These are phyloP conservation scores for Varroa destructor DNA, from an alignment of 1,140 invertebrate species.

Conservation along the genomic window DNA sequence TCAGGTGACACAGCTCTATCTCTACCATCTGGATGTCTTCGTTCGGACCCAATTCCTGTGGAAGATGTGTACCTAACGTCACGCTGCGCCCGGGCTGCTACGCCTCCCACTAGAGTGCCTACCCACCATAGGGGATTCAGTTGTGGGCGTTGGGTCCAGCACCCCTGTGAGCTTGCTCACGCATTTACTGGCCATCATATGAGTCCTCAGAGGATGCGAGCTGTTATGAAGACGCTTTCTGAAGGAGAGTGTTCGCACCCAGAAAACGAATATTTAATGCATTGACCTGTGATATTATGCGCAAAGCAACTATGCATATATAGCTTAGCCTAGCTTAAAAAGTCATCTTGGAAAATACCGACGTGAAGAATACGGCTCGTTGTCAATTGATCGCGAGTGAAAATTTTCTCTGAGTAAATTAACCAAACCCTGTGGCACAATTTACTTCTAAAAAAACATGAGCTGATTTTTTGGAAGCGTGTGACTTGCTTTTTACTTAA, in stretches of 20 bases:
- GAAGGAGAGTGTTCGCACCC: not conserved
- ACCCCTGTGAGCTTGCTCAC: not conserved
- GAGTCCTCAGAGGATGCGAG: not conserved
- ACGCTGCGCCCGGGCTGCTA: not conserved
- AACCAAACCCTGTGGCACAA: no score
- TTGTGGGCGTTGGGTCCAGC: conserved; percentile 6
- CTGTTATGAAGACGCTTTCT: conserved; percentile 1
- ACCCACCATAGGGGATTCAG: conserved; percentile 1
- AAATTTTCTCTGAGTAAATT: no score
- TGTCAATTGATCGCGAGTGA: no score
- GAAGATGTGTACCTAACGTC: conserved; percentile 20
- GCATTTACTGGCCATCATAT: conserved; percentile 14
- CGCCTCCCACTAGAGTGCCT: not conserved
- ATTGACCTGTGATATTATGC: no score
- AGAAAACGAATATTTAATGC: no score
- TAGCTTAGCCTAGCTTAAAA: no score
- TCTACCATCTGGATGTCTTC: conserved; percentile 1
- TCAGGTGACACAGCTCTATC: not conserved
- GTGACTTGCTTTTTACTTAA: no score
- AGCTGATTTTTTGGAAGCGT: no score
- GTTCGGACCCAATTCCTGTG: not conserved
- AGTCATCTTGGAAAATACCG: no score
- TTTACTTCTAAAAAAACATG: no score
- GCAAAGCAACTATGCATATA: no score
- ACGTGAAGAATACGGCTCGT: no score